A percentile compares a stretch with the other conserved stretches of the same genome.
Conservation (phyloP, 2,888 invertebrate species). For the Asteroscopus sphinx region DNA sequence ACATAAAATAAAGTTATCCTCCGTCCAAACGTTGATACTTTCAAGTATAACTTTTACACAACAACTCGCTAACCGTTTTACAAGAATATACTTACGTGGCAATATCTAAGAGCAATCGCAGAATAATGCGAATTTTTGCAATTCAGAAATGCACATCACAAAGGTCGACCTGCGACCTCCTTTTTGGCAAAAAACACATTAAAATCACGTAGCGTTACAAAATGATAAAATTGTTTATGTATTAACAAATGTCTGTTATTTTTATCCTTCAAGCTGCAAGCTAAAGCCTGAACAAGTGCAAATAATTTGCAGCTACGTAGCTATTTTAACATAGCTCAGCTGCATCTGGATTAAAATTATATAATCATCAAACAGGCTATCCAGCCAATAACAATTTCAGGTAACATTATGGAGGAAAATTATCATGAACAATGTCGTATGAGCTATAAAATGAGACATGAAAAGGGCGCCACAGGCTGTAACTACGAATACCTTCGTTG, state of each 20-base stretch:
- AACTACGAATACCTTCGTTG: conserved; percentile 63
- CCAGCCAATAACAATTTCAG: conserved; percentile 48
- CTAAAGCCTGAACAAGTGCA: conserved; percentile 28
- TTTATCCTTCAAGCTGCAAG: conserved; percentile 17
- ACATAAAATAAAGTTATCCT: conserved; percentile 20
- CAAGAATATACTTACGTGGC: conserved; percentile 27
- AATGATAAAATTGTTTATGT: conserved; percentile 28
- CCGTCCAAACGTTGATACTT: conserved; percentile 13
- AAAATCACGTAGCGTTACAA: conserved; percentile 46
- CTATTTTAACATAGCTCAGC: conserved; percentile 41
- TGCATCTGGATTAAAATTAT: conserved; percentile 51
- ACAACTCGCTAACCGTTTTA: conserved; percentile 37
- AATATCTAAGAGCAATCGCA: conserved; percentile 48
- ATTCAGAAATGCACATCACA: conserved; percentile 44
- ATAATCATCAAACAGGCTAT: conserved; percentile 49
- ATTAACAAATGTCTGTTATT: conserved; percentile 26
- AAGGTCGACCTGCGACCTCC: conserved; percentile 54
- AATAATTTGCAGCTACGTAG: conserved; percentile 30
- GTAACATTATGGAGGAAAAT: conserved; percentile 67
- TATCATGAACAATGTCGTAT: conserved; percentile 71
- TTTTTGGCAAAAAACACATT: conserved; percentile 40
- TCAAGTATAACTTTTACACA: conserved; percentile 46
- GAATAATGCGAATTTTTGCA: conserved; percentile 50
- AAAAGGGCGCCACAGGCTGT: conserved; percentile 67
- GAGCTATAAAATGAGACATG: conserved; percentile 76